These are phyloP conservation scores for Drosophila lacertosa DNA, from an alignment of 1,140 invertebrate species.

Conservation along the genomic window DNA sequence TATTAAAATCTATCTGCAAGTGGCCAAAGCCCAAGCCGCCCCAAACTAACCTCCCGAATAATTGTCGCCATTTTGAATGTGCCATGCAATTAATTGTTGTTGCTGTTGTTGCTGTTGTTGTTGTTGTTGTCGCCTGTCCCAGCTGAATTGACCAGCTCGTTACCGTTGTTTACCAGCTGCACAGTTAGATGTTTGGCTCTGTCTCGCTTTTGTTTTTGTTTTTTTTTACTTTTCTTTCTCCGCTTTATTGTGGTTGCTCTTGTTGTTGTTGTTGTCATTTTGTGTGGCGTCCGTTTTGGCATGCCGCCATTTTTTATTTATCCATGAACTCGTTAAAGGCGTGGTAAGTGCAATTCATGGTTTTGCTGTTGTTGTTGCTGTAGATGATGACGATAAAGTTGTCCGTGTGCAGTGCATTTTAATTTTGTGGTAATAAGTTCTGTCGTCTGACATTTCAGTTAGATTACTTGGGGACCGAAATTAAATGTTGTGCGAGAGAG, in stretches of 20 bases:
- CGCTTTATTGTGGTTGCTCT: slow-evolving; percentile 4
- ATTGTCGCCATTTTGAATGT: slow-evolving; percentile 50
- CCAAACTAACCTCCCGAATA: slow-evolving; percentile 18
- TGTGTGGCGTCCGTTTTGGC: slow-evolving; percentile 58
- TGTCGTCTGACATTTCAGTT: slow-evolving; percentile 20
- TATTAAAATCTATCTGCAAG: slow-evolving; percentile 53
- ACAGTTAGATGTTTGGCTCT: slow-evolving; percentile 2
- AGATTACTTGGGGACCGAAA: slow-evolving; percentile 31
- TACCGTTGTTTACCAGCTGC: slow-evolving; percentile 34
- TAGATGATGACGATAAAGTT: slow-evolving; percentile 36
- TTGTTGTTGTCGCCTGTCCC: slow-evolving; percentile 44
- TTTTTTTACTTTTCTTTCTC: slow-evolving; percentile 23
- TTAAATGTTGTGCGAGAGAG: neutral
- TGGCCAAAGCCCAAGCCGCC: neutral
- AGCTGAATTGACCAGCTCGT: slow-evolving; percentile 34
- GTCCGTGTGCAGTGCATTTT: slow-evolving; percentile 47
- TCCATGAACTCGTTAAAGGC: slow-evolving; percentile 79
- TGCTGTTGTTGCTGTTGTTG: slow-evolving; percentile 1
- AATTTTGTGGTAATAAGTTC: slow-evolving; percentile 35
- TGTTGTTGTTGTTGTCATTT: slow-evolving; percentile 20
- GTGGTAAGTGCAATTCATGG: slow-evolving; percentile 55
- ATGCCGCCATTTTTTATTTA: slow-evolving; percentile 77
- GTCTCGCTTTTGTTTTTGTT: neutral
- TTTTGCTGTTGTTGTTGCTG: slow-evolving; percentile 13
- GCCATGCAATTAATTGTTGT: slow-evolving; percentile 60